Evolutionary conservation across 2,888 invertebrate species (phyloP).

Genomic region (Acanthopleura granulata): DNA sequence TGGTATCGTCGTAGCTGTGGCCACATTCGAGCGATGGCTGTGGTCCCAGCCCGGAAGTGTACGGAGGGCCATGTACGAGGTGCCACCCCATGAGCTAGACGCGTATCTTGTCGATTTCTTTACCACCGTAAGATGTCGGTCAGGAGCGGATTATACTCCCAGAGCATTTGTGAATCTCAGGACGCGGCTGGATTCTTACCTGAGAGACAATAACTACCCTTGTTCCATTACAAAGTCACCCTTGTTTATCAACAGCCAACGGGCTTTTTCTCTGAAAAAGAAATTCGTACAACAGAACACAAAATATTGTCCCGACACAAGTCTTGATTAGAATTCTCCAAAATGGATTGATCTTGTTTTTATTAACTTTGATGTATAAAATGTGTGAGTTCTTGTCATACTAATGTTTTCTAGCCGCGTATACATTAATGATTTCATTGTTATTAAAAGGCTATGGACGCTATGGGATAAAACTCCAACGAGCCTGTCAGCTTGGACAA

Average conservation of each 20-base stretch:
- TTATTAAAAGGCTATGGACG: too few species aligned
- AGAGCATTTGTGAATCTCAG: neutral
- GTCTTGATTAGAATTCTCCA: too few species aligned
- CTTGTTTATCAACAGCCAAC: neutral
- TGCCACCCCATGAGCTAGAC: constrained; percentile 1
- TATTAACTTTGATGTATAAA: too few species aligned
- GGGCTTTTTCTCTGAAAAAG: neutral
- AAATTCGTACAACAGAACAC: too few species aligned
- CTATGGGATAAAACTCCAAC: too few species aligned
- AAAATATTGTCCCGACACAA: too few species aligned
- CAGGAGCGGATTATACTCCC: neutral
- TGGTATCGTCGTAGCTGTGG: constrained; percentile 1
- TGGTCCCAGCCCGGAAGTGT: constrained; percentile 1
- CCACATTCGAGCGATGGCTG: constrained; percentile 9
- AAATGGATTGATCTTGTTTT: too few species aligned
- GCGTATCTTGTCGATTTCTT: constrained; percentile 6
- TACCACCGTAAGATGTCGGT: neutral
- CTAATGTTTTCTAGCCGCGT: too few species aligned
- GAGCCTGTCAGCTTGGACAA: too few species aligned
- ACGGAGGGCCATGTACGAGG: neutral
- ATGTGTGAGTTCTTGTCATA: too few species aligned
- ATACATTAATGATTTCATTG: too few species aligned
- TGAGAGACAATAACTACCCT: constrained; percentile 11
- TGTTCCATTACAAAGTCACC: constrained; percentile 4
- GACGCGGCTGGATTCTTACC: neutral